phyloP scores from a whole-genome alignment of 2,113 vertebrate species.

The Thunnus thynnus region DNA sequence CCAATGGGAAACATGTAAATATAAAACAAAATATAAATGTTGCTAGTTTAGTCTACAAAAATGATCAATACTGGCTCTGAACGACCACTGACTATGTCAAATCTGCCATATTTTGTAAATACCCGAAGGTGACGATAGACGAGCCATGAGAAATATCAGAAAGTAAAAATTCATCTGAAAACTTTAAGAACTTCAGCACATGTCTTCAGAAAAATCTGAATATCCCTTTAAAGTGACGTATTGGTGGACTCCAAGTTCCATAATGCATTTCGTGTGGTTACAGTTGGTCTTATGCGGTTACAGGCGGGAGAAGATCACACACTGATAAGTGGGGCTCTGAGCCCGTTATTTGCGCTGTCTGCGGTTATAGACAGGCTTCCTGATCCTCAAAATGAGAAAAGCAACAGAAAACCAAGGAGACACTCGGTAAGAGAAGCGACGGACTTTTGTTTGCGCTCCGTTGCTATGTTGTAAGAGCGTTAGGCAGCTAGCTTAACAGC shows the following conservation, averaged over 20 bases:
- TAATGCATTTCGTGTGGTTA: constrained; percentile 34
- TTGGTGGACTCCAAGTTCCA: constrained; percentile 55
- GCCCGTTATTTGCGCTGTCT: background rate
- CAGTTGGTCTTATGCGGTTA: no score
- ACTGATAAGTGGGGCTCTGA: background rate
- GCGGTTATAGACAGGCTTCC: background rate
- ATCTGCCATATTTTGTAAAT: no score
- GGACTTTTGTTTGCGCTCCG: background rate
- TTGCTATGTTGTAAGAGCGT: background rate
- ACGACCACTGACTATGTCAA: no score
- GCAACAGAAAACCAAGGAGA: constrained; percentile 46
- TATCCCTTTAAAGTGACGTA: background rate
- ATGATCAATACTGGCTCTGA: no score
- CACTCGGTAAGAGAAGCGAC: constrained; percentile 46
- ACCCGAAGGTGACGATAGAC: no score
- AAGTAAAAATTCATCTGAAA: no score
- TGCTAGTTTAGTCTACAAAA: no score
- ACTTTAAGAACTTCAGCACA: no score
- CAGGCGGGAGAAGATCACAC: constrained; percentile 50
- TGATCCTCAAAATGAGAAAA: constrained; percentile 48
- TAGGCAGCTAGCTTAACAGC: constrained; percentile 40
- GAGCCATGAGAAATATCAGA: no score
- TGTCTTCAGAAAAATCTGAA: background rate
- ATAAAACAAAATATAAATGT: no score
- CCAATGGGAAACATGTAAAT: no score